Evolutionary conservation across 2,888 invertebrate genomes (phyloP).

Genomic region (Latheticus oryzae): DNA sequence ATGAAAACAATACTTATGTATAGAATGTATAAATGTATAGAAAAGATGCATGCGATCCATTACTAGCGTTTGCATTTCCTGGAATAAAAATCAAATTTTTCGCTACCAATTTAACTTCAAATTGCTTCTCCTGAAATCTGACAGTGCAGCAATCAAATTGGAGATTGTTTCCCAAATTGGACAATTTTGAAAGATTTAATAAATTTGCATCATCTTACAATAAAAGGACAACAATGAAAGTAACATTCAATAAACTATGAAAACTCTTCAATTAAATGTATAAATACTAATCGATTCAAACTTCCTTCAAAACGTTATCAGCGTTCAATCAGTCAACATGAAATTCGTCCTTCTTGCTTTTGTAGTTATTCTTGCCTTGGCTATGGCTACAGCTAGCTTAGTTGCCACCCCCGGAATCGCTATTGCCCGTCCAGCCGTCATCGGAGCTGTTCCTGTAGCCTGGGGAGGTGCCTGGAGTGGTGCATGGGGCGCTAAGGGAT

Average conservation of each 20-base stretch:
- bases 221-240: too few relatives aligned
- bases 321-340: conserved; percentile 44
- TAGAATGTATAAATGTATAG: too few relatives aligned
- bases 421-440: conserved; percentile 12
- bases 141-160: conserved; percentile 1
- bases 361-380: conserved; percentile 39
- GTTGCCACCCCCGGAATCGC: conserved; percentile 40
- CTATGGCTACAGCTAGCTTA: conserved; percentile 42
- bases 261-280: conserved; percentile 18
- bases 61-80: too few relatives aligned
- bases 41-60: too few relatives aligned
- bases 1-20: too few relatives aligned
- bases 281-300: too few relatives aligned
- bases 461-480: conserved; percentile 27
- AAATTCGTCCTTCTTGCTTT: conserved; percentile 45
- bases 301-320: conserved; percentile 29
- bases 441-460: conserved; percentile 7
- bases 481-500: conserved; percentile 7
- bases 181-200: conserved; percentile 12
- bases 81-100: too few relatives aligned
- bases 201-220: conserved; percentile 7
- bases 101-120: conserved; percentile 8
- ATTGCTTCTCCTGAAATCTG: conserved; percentile 18
- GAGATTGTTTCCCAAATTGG: conserved; percentile 18
- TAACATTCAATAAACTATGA: conserved; percentile 1